Evolutionary conservation across 2,113 vertebrate genomes (phyloP).

Genomic region (Meriones unguiculatus): DNA sequence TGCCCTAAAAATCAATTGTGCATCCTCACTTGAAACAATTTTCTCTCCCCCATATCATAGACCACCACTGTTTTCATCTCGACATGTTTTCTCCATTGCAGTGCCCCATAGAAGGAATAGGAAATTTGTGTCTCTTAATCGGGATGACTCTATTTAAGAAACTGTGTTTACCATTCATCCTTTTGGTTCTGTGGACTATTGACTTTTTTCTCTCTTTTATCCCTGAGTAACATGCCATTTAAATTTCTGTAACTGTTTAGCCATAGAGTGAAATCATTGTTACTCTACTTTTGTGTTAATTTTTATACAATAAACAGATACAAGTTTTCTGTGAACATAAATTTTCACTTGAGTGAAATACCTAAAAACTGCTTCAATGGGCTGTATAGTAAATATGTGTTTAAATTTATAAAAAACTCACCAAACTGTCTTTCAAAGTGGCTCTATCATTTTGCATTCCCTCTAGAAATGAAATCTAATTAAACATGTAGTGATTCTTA

Average conservation of each 20-base stretch:
- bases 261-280: background rate
- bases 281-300: background rate
- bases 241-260: background rate
- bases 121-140: background rate
- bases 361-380: background rate
- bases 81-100: background rate
- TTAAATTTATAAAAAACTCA: constrained; percentile 13
- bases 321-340: background rate
- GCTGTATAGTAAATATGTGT: background rate
- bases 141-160: background rate
- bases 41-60: background rate
- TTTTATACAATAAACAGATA: background rate
- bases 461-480: background rate
- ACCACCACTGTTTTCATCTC: background rate
- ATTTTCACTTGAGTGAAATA: background rate
- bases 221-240: background rate
- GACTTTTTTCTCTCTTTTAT: background rate
- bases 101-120: background rate
- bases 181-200: background rate
- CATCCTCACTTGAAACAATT: background rate
- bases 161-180: background rate
- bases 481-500: background rate
- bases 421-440: background rate
- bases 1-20: background rate
- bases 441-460: background rate